These are phyloP conservation scores for Etheostoma spectabile DNA, from an alignment of 2,113 vertebrate species.

Conservation along the genomic window DNA sequence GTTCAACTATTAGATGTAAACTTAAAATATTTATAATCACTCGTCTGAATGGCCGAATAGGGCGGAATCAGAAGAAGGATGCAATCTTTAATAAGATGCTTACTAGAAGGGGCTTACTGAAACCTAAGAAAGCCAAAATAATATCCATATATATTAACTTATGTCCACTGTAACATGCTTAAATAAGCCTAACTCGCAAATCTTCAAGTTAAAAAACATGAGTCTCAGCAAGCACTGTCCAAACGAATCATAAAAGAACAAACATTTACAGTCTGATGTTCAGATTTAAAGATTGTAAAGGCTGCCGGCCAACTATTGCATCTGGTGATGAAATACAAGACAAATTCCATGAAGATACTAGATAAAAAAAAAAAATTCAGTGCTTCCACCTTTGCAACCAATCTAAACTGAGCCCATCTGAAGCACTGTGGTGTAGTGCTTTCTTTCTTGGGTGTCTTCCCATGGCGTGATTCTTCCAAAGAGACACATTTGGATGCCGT, in stretches of 20 bases:
- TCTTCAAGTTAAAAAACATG: background rate
- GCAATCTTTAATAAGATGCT: background rate
- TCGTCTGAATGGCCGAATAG: constrained; percentile 8
- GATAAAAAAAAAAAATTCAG: constrained; percentile 42
- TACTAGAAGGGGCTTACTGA: constrained; percentile 45
- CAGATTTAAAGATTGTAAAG: constrained; percentile 30
- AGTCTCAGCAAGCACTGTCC: background rate
- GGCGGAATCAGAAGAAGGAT: constrained; percentile 1
- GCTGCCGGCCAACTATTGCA: constrained; percentile 26
- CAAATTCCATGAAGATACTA: constrained; percentile 34
- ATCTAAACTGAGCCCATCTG: constrained; percentile 52
- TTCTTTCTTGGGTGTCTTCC: constrained; percentile 75
- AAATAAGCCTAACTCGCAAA: constrained; percentile 4
- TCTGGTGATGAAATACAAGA: constrained; percentile 29
- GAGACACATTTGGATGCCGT: constrained; percentile 76
- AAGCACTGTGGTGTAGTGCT: constrained; percentile 63
- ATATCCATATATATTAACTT: constrained; percentile 17
- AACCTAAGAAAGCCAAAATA: constrained; percentile 87
- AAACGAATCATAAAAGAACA: constrained; percentile 9
- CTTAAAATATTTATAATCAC: constrained; percentile 13
- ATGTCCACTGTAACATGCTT: constrained; percentile 17
- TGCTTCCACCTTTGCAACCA: constrained; percentile 37
- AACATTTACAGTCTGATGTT: constrained; percentile 16
- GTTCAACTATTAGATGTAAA: constrained; percentile 51
- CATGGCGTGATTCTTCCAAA: constrained; percentile 77